A percentile compares a stretch with the other conserved stretches of the same genome.
Evolutionary conservation across 2,113 vertebrate genomes (phyloP).

Genomic region (Syngnathus typhle): DNA sequence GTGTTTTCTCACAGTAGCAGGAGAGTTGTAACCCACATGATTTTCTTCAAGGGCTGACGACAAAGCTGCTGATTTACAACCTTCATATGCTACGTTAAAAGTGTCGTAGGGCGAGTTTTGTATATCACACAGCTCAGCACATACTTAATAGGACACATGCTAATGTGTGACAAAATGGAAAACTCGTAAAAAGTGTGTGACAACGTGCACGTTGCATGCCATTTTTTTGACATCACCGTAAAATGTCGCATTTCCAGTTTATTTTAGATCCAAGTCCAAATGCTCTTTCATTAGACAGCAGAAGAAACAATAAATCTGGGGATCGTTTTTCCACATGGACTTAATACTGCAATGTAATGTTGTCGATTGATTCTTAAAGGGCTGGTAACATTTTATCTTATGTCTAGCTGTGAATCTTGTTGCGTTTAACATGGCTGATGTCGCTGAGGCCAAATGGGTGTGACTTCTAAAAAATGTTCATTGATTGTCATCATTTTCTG

Average conservation of each 20-base stretch:
- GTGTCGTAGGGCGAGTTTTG: constrained; percentile 1
- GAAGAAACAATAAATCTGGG: too few relatives aligned
- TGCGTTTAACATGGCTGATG: neutral
- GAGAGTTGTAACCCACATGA: constrained; percentile 5
- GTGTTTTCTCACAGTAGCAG: constrained; percentile 21
- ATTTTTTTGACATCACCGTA: constrained; percentile 9
- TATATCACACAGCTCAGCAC: constrained; percentile 19
- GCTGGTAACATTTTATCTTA: neutral
- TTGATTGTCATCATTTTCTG: neutral
- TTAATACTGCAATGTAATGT: too few relatives aligned
- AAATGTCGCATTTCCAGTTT: constrained; percentile 24
- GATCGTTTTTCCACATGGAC: too few relatives aligned
- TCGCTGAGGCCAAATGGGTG: neutral
- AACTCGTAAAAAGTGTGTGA: constrained; percentile 15
- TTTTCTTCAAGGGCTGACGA: constrained; percentile 8
- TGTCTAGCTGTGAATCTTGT: neutral
- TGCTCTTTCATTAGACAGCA: too few relatives aligned
- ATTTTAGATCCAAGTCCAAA: too few relatives aligned
- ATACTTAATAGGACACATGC: constrained; percentile 4
- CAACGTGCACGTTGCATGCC: constrained; percentile 13
- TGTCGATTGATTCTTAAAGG: too few relatives aligned
- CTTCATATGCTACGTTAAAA: constrained; percentile 1
- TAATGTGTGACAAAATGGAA: constrained; percentile 11
- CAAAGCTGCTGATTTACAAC: constrained; percentile 7
- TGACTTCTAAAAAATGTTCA: neutral